Percentiles rank a stretch among this genome's conserved stretches.
Conservation (phyloP, 2,113 vertebrate species). For the Limnothrissa miodon region DNA sequence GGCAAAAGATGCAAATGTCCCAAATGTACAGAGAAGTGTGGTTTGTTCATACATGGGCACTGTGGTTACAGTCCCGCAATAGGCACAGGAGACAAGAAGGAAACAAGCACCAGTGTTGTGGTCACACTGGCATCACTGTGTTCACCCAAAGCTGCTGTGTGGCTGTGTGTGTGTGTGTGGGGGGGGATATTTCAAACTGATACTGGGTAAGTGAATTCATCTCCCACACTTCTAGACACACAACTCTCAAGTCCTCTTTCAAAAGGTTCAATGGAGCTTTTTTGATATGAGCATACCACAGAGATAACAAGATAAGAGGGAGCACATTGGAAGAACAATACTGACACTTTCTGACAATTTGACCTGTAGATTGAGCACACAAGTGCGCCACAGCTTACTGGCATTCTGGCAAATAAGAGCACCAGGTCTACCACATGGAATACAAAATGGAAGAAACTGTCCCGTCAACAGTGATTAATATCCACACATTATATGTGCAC, state of each 20-base stretch:
- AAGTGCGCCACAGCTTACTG: not conserved
- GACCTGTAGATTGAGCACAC: slow-evolving; percentile 4
- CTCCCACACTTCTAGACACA: not conserved
- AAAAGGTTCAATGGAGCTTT: not conserved
- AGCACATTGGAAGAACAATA: slow-evolving; percentile 5
- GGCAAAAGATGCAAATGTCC: not conserved
- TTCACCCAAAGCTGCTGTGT: not conserved
- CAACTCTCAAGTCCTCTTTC: not conserved
- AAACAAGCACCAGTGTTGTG: no score
- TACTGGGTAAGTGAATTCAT: not conserved
- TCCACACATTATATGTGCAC: not conserved
- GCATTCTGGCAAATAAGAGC: not conserved
- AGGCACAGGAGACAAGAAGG: not conserved
- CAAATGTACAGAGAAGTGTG: not conserved
- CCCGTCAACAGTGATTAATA: not conserved
- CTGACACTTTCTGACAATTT: not conserved
- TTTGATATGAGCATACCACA: not conserved
- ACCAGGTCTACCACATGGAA: not conserved
- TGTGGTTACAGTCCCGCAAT: not conserved
- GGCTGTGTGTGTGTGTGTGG: no score
- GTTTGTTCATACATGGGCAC: not conserved
- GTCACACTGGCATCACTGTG: not conserved
- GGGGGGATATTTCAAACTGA: not conserved
- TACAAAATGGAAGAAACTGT: not conserved
- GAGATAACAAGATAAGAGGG: not conserved